These are phyloP conservation scores for Linnaemya tessellans DNA, from an alignment of 2,888 invertebrate genomes.

Conservation along the genomic window DNA sequence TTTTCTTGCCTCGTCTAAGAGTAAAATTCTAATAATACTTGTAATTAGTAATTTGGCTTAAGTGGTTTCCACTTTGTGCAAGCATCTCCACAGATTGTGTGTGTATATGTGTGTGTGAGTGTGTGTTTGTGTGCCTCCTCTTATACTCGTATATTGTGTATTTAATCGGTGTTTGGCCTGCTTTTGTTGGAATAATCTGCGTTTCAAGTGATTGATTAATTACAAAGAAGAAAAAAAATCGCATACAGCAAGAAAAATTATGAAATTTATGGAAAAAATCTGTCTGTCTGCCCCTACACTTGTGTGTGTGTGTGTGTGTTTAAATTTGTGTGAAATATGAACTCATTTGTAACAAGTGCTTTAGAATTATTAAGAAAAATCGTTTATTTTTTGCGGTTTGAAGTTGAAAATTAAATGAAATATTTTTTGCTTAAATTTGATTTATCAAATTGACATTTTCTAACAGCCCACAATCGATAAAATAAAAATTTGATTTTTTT, in stretches of 20 bases:
- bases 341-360: not conserved
- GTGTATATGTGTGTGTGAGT: no score
- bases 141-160: not conserved
- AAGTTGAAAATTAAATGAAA: not conserved
- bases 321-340: no score
- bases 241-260: not conserved
- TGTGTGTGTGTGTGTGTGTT: not conserved
- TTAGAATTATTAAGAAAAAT: not conserved
- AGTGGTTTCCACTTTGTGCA: no score
- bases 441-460: not conserved
- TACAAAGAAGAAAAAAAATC: conserved; percentile 18
- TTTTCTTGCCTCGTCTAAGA: no score
- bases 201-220: conserved; percentile 30
- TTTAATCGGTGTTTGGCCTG: conserved; percentile 44
- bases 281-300: not conserved
- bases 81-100: not conserved
- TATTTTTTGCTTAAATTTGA: not conserved
- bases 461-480: no score
- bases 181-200: not conserved
- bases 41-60: no score
- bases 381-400: not conserved
- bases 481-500: no score
- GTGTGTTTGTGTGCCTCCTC: no score
- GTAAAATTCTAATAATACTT: no score
- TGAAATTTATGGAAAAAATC: conserved; percentile 4